Conservation (phyloP, 2,113 vertebrate genomes). For the Balaenoptera acutorostrata region DNA sequence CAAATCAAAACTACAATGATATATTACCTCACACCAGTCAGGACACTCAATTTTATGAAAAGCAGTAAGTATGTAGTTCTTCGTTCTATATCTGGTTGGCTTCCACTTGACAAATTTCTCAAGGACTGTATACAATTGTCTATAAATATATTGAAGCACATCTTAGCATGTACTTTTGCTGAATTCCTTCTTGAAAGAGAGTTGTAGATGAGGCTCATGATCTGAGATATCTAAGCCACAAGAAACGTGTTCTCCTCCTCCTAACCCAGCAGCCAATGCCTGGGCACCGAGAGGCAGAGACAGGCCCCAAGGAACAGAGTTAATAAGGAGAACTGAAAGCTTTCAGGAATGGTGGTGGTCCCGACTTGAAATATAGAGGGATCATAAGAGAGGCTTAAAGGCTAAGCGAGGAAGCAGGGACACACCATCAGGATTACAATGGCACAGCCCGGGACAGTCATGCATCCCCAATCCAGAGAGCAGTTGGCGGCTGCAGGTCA, state of each 20-base stretch:
- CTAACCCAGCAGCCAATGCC: not conserved
- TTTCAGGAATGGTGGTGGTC: not conserved
- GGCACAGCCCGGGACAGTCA: accelerated
- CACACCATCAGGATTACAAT: not conserved
- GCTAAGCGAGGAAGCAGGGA: not conserved
- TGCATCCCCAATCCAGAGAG: not conserved
- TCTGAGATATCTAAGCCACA: not conserved
- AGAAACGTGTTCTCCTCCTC: not conserved
- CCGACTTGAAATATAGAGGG: not conserved
- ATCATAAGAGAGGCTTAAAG: not conserved
- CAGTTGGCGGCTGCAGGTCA: not conserved
- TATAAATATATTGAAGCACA: not conserved
- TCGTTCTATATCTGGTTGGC: not conserved
- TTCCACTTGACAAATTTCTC: not conserved
- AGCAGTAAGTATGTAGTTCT: not conserved
- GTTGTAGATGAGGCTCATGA: not conserved
- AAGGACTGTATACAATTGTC: not conserved
- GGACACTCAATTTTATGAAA: not conserved
- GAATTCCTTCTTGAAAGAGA: not conserved
- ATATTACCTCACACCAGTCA: no score
- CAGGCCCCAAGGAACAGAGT: not conserved
- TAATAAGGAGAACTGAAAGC: not conserved
- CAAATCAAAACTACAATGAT: no score
- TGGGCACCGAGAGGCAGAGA: not conserved
- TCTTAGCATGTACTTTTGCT: not conserved